Evolutionary conservation across 2,797 vertebrate species (phyloP).

Genomic region (Pelobates cultripes): DNA sequence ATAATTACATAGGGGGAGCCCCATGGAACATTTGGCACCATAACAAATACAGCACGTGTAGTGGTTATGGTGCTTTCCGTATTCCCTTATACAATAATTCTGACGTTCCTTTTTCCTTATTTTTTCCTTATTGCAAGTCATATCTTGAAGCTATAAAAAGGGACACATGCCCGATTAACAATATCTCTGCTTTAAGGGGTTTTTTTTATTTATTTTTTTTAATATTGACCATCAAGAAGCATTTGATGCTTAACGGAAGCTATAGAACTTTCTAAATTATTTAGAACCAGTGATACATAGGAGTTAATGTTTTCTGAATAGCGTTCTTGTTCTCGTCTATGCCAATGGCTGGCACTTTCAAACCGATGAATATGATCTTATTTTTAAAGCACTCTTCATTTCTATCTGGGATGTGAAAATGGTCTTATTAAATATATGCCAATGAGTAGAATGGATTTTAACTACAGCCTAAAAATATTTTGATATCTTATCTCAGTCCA

Average conservation of each 20-base stretch:
- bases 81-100: too few relatives aligned
- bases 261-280: slow-evolving; percentile 25
- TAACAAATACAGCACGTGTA: too few relatives aligned
- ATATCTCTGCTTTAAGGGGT: too few relatives aligned
- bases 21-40: too few relatives aligned
- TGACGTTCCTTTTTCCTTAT: too few relatives aligned
- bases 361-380: slow-evolving; percentile 39
- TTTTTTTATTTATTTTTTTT: background rate
- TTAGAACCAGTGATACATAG: slow-evolving; percentile 15
- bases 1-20: too few relatives aligned
- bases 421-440: slow-evolving; percentile 24
- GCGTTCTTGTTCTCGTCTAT: slow-evolving; percentile 7
- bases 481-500: slow-evolving; percentile 24
- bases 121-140: too few relatives aligned
- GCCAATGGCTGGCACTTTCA: slow-evolving; percentile 19
- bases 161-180: too few relatives aligned
- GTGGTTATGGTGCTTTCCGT: too few relatives aligned
- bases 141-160: too few relatives aligned
- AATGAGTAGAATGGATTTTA: slow-evolving; percentile 22
- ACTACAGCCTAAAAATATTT: slow-evolving; percentile 15
- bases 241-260: slow-evolving; percentile 15
- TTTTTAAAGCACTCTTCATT: slow-evolving; percentile 36
- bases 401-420: slow-evolving; percentile 39
- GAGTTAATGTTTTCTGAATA: slow-evolving; percentile 29
- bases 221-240: slow-evolving; percentile 7